A percentile compares a stretch with the other conserved stretches of the same genome.
phyloP scores from a whole-genome alignment of 1,140 invertebrate genomes.

The Dreissena polymorpha region DNA sequence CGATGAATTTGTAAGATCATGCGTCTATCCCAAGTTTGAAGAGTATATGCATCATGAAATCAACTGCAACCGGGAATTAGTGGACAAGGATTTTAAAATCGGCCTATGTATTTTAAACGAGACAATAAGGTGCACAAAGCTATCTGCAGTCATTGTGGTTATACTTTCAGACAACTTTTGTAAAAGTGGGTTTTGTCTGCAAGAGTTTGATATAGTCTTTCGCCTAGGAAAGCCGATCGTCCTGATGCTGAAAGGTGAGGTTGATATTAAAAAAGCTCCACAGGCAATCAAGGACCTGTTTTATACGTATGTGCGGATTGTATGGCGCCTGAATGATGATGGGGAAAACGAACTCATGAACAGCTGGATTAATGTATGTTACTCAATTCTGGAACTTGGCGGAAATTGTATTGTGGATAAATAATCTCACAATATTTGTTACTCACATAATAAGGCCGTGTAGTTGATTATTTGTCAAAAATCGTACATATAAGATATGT shows the following conservation, averaged over 20 bases:
- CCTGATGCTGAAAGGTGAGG: conserved; percentile 17
- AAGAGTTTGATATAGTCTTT: conserved; percentile 7
- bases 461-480: too few species aligned
- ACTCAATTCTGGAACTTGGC: conserved; percentile 9
- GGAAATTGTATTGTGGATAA: too few species aligned
- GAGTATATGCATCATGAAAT: not conserved
- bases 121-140: not conserved
- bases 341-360: not conserved
- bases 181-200: not conserved
- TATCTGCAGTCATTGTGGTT: not conserved
- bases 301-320: not conserved
- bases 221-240: not conserved
- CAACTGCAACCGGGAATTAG: not conserved
- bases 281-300: not conserved
- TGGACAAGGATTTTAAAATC: not conserved
- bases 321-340: conserved; percentile 3
- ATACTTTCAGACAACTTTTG: conserved; percentile 19
- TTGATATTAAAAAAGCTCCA: not conserved
- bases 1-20: conserved; percentile 1
- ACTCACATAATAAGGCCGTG: too few species aligned
- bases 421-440: too few species aligned
- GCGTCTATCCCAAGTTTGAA: not conserved
- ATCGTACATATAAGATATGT: too few species aligned
- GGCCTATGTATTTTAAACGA: not conserved
- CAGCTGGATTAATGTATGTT: conserved; percentile 14